Percentiles rank a stretch among this genome's conserved stretches.
Conservation (phyloP, 2,888 invertebrate species). For the Agrenia bidenticulata region DNA sequence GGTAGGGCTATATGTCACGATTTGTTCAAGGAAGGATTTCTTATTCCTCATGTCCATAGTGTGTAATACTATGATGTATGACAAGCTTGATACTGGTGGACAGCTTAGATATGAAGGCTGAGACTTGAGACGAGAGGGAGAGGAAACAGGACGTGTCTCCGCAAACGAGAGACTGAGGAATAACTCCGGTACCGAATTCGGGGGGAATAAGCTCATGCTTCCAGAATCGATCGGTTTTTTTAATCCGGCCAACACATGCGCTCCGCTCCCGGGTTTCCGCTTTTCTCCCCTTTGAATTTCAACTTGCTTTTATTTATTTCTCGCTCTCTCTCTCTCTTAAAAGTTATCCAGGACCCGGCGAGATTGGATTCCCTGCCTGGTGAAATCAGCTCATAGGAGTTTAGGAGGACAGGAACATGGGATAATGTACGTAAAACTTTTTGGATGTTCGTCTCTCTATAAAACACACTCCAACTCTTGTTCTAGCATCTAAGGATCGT, state of each 20-base stretch:
- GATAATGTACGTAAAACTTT: conserved; percentile 2
- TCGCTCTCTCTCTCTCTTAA: not conserved
- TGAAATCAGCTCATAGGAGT: not conserved
- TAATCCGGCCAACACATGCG: conserved; percentile 29
- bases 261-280: conserved; percentile 12
- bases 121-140: conserved; percentile 5
- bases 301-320: conserved; percentile 17
- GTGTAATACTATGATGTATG: too few species aligned
- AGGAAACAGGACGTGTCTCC: conserved; percentile 21
- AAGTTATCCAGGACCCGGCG: not conserved
- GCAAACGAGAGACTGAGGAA: conserved; percentile 16
- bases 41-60: too few species aligned
- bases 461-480: not conserved
- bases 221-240: conserved; percentile 39
- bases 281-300: conserved; percentile 13
- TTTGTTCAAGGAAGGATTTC: too few species aligned
- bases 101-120: too few species aligned
- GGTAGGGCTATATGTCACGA: too few species aligned
- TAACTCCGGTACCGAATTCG: conserved; percentile 28
- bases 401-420: conserved; percentile 7
- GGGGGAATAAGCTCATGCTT: conserved; percentile 41
- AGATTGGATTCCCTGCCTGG: not conserved
- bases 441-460: too few species aligned
- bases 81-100: too few species aligned
- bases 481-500: not conserved